phyloP scores from a whole-genome alignment of 2,797 vertebrate genomes.

The Sebastes hubbsi region DNA sequence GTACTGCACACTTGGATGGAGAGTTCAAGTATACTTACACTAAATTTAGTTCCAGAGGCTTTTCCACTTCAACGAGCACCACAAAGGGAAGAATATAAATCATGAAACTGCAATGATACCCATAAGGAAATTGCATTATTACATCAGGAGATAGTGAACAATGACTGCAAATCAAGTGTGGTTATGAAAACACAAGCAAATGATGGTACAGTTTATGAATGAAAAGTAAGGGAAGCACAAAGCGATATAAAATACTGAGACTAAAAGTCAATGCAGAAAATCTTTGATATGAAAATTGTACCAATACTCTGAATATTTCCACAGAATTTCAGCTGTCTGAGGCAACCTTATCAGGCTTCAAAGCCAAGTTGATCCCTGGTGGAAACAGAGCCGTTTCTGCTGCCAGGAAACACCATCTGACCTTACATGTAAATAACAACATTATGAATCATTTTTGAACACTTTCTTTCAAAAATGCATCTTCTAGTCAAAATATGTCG shows the following conservation, averaged over 20 bases:
- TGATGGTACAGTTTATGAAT: neutral
- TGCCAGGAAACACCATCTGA: constrained; percentile 3
- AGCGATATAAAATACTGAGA: neutral
- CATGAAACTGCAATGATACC: neutral
- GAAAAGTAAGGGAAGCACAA: neutral
- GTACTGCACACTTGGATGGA: constrained; percentile 1
- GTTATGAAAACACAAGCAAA: neutral
- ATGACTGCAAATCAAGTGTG: neutral
- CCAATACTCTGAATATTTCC: neutral
- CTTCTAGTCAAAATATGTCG: neutral
- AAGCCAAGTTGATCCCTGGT: neutral
- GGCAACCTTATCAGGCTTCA: neutral
- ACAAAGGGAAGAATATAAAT: neutral
- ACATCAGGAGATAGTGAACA: neutral
- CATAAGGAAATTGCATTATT: neutral
- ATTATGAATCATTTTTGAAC: neutral
- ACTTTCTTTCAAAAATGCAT: neutral
- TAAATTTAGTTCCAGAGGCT: neutral
- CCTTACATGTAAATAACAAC: neutral
- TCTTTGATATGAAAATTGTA: neutral
- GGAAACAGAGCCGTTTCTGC: neutral
- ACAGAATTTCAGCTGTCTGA: neutral
- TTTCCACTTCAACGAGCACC: neutral
- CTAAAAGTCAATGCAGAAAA: neutral
- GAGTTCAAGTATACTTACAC: constrained; percentile 7